Evolutionary conservation across 1,140 invertebrate species (phyloP), one percentile per base, ranked within the genome.

Genomic region (Phymastichus coffea): DNA sequence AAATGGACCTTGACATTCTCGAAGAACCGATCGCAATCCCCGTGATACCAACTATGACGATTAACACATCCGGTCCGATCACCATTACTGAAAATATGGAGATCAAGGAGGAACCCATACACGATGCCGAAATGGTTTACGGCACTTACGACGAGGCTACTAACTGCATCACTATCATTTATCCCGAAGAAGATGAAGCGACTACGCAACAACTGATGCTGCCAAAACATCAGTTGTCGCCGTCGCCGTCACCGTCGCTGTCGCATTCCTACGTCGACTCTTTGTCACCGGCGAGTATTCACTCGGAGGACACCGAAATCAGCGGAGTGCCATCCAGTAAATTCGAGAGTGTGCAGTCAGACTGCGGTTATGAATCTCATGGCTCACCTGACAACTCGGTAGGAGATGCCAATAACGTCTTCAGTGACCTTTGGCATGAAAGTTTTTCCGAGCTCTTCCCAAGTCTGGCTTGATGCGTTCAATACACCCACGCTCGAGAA

Each of bases 161-260:
- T 3, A 88, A 90, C 67, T 88, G 85, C 47, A 84, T 90, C 22
- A 89, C 87, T 0, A 86, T 91, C 1, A 82, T 89, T 48, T 85
- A 88, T 64, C 81, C 84, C 3, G 83, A 82, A 35, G 82, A 86
- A 22, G 81, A 85, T 54, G 74, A 76, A 2, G 68, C 66, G 40
- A 56, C 84, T 2, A n/a, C n/a, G n/a, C n/a, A n/a, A n/a, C 79
- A 22, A 1, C 14, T 57, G 2, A 25, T 37, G 7, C 15, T n/a
- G 2, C 10, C 9, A 4, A 12, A 17, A 10, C 20, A 60, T 40
- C 17, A 38, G 54, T 6, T 23, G 1, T 3, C 3, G 7, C 4
- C 25, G 12, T 10, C 30, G 35, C 26, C 23, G 2, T 9, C 70
- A 4, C 57, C 67, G 7, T 76, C 71, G 20, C 69, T 70, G 12